Base-by-base conservation (phyloP, 2,888 invertebrate genomes). In the Nomada flava region DNA sequence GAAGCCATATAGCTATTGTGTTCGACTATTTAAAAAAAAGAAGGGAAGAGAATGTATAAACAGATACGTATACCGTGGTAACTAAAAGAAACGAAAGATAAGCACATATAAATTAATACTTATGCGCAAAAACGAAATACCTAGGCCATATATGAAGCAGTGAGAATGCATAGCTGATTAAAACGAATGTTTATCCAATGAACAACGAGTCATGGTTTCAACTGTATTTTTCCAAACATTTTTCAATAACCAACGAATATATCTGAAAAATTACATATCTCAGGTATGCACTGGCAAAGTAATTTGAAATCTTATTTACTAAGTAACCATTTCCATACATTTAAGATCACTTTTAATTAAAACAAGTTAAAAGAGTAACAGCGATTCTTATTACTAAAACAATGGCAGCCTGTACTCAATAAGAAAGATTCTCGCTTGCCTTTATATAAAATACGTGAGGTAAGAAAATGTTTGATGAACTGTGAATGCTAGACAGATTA, bases 391-490 rank as follows among this genome's bases (percentile, higher is more conserved):
- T 57, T 52, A 65, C 44, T 78, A 50, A 71, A 71, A 68, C 11
- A 72, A 76, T 44, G 60, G 63, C 81, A 74, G 71, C 82, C 68
- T 70, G 57, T 67, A 71, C 70, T 72, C 52, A 26, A 67, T 71
- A 67, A 52, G 52, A 63, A 67, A 47, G 47, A 59, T 55, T 70
- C 69, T 57, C 77, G 23, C 70, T 74, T 74, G 53, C 47, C 50
- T 70, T 70, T 47, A 10, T 67, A 70, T 57, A 74, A 73, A 64
- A 74, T 36, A 64, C 57, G 62, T 18, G 52, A 52, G 18, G 18
- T 59, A 57, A 77, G 69, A 67, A 76, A 76, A 75, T 82, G 80
- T 62, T 75, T 63, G 50, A 50, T 53, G 59, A 67, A 79, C 62
- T 10, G 29, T 20, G 44, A 57, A 74, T 60, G n/a, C 42, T 26